Conservation (phyloP, 2,113 vertebrate species). For the Cryptotis parvus region DNA sequence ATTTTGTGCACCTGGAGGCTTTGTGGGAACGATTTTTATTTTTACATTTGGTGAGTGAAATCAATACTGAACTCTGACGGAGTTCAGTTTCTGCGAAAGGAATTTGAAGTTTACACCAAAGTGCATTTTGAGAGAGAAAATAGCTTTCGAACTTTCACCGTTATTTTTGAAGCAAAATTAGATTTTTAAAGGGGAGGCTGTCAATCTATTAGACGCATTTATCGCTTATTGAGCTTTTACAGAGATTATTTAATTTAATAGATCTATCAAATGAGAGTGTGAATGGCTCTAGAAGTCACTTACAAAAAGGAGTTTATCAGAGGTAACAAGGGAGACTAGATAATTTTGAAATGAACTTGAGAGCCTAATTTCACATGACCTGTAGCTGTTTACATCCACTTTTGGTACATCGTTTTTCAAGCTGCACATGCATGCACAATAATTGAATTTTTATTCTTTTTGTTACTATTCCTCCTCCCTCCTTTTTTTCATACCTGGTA, state of each 20-base stretch:
- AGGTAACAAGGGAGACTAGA: neutral
- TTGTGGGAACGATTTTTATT: slow-evolving; percentile 47
- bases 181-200: slow-evolving; percentile 42
- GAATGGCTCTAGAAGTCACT: neutral
- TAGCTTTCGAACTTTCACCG: neutral
- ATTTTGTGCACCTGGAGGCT: neutral
- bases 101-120: too few species aligned
- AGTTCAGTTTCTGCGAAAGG: too few species aligned
- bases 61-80: too few species aligned
- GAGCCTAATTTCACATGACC: neutral
- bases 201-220: slow-evolving; percentile 12
- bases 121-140: slow-evolving; percentile 52
- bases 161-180: slow-evolving; percentile 61
- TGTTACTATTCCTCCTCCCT: neutral
- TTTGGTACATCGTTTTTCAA: neutral
- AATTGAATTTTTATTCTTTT: slow-evolving; percentile 7
- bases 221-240: too few species aligned
- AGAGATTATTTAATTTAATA: too few species aligned
- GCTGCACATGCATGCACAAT: neutral
- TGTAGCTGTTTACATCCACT: neutral
- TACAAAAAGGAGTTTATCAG: neutral
- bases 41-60: slow-evolving; percentile 63
- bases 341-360: slow-evolving; percentile 7
- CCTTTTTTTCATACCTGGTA: neutral
- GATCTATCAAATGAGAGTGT: slow-evolving; percentile 34